Evolutionary conservation across 2,888 invertebrate genomes (phyloP).

Genomic region (Rosalia funebris): DNA sequence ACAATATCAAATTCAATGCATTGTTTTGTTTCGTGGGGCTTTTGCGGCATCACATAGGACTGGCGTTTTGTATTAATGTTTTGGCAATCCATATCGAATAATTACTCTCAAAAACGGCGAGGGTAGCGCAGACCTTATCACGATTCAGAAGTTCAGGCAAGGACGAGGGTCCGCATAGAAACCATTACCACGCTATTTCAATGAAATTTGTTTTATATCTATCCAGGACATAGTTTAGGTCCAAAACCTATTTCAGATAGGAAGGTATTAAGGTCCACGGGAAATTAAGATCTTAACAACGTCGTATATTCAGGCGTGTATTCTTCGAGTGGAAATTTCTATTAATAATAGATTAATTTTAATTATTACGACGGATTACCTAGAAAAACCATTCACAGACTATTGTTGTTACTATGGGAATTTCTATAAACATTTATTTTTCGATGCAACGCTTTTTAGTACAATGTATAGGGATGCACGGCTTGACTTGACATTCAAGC

Average conservation of each 20-base stretch:
- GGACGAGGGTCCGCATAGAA: slow-evolving; percentile 2
- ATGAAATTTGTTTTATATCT: background rate
- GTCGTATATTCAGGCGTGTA: no score
- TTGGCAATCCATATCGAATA: background rate
- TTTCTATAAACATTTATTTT: no score
- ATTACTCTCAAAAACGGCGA: slow-evolving; percentile 5
- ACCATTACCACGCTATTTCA: slow-evolving; percentile 10
- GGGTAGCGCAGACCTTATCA: background rate
- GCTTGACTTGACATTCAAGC: no score
- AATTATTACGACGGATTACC: no score
- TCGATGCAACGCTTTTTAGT: no score
- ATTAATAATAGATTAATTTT: no score
- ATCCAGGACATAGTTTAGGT: background rate
- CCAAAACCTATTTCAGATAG: background rate
- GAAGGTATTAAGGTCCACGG: background rate
- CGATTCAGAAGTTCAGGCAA: background rate
- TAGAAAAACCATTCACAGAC: no score
- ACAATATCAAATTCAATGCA: no score
- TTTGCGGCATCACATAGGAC: background rate
- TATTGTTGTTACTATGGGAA: no score
- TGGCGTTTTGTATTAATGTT: slow-evolving; percentile 6
- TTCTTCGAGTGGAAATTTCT: no score
- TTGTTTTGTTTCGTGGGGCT: background rate
- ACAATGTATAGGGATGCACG: no score
- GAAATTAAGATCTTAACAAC: background rate